Base-by-base conservation (phyloP, 2,888 invertebrate species). In the Aproaerema taeniolella region DNA sequence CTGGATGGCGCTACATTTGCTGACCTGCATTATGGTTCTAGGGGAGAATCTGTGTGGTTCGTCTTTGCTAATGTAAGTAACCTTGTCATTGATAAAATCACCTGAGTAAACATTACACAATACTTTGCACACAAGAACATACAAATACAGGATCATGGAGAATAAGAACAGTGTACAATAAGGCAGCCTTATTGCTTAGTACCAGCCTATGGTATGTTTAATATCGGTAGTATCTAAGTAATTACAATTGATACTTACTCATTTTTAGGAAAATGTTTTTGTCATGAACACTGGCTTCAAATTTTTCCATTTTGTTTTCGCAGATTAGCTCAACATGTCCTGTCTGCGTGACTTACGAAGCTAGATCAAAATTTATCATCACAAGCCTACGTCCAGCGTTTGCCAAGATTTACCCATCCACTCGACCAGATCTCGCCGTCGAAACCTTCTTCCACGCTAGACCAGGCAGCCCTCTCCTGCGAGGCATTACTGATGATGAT, bases 391-490 rank as follows among this genome's bases (percentile, higher is more conserved):
- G 91, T 10, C 91, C 91, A 30, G 90, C 90, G 0, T 89, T 90
- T 45, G 90, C 90, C 0, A 88, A 89, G 51, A 88, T 91, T 14
- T 91, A 90, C 63, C 90, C 90, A 1, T 88, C 89, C 1, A 85
- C 88, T 1, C 70, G 90, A 45, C 89, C 90, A 43, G 90, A 91
- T 52, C 65, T 91, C 32, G 89, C 90, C 1, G 90, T 90, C 0
- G 90, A 91, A 61, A 88, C 88, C 2, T 90, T 91, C 61, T 91
- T 91, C 80, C 91, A 91, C 41, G 88, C 90, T 0, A 75, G 81
- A 51, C 75, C 82, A 31, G 88, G 88, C n/a, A 91, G 90, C 47
- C 88, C 88, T 8, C 68, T 91, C 20, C 72, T 91, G 0, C 79
- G 87, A 53, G 90, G 89, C 5, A 90, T 91, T 17, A 89, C 90